Evolutionary conservation across 2,113 vertebrate species (phyloP), one percentile per base, ranked within the genome.

Genomic region (Bubo bubo): DNA sequence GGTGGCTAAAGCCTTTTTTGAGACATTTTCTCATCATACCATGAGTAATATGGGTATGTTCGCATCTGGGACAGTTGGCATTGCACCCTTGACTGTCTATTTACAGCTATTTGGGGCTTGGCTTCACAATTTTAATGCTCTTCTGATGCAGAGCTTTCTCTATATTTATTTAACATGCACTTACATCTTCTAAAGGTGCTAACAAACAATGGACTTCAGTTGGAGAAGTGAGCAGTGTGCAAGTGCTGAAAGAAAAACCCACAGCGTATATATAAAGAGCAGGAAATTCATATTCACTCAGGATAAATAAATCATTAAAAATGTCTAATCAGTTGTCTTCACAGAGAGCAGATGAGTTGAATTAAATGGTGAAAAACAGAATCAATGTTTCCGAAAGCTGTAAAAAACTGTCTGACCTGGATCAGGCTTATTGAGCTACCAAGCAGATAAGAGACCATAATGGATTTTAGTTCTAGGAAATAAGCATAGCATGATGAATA

Each of bases 401-500:
- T 43, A 71, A 53, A 92, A 95, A 93, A 53, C 39, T 73, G 30
- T 77, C 66, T 93, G 71, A 53, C 70, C 66, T 68, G 82, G 35
- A 75, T 60, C 49, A 66, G 30, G 66, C 16, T 96, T 91, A 91
- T 59, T 87, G 90, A 86, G 73, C 70, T 66, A 75, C 77, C 66
- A 49, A 91, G 83, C 67, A 93, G 86, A 95, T 84, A 73, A 90
- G 58, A 93, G 73, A 24, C 39, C 9, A 3, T 27, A 75, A 80
- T 90, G 64, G 76, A 79, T 93, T 94, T 93, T 35, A 67, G 74
- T 90, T 89, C 59, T 59, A 68, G 67, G 77, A 96, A 92, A 71
- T 22, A 68, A 47, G 43, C 32, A 50, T 28, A 76, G n/a, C 23
- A 55, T 68, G 71, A 77, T 59, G 37, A 92, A 80, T 39, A 74